These are phyloP conservation scores for Hoplias malabaricus DNA, from an alignment of 2,113 vertebrate species.

Conservation along the genomic window DNA sequence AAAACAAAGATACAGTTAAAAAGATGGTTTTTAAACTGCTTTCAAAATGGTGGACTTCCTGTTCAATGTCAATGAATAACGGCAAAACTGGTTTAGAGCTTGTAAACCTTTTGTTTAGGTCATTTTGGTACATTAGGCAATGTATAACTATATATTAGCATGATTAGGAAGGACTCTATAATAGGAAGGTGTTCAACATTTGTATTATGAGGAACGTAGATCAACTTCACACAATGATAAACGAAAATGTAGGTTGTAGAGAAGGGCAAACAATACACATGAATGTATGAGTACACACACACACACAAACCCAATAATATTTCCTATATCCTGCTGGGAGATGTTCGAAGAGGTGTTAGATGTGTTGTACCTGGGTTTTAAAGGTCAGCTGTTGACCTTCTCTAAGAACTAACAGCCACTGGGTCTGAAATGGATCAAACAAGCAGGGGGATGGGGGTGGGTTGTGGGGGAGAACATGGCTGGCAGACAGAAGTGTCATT, in stretches of 20 bases:
- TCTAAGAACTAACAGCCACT: conserved; percentile 53
- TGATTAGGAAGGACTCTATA: no score
- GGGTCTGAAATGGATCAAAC: conserved; percentile 60
- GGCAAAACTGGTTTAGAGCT: no score
- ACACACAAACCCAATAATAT: conserved; percentile 19
- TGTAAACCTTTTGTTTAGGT: no score
- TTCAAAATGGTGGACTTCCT: no score
- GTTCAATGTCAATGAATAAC: no score
- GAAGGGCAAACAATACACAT: not conserved
- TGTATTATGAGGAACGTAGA: no score
- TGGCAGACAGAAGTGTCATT: conserved; percentile 23
- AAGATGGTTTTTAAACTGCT: no score
- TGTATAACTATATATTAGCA: no score
- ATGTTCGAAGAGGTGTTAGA: conserved; percentile 54
- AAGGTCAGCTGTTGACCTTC: conserved; percentile 69
- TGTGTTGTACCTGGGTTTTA: conserved; percentile 62
- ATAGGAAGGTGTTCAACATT: no score
- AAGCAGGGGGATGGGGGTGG: conserved; percentile 9
- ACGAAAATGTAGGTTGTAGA: not conserved
- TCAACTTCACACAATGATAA: not conserved
- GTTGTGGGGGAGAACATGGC: conserved; percentile 1
- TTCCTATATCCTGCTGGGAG: conserved; percentile 44
- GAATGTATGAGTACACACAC: conserved; percentile 9
- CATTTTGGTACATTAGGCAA: no score
- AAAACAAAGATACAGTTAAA: no score